Base-by-base conservation (phyloP, 2,888 invertebrate species). In the Drosophila mimica region DNA sequence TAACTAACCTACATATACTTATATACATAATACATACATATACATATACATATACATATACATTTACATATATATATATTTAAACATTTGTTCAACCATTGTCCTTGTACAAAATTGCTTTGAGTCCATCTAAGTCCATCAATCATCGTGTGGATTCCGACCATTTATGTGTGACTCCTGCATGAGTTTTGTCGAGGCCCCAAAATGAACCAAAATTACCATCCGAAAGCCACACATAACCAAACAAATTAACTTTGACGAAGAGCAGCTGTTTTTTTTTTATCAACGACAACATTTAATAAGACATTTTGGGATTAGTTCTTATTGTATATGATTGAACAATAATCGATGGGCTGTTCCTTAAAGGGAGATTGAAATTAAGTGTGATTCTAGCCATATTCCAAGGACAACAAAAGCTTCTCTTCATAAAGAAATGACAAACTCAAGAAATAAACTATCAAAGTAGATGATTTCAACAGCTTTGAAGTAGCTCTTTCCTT, bases 81-180 rank as follows among this genome's bases (percentile, higher is more conserved):
- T 25, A 28, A 62, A 61, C 62, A 70, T 68, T 54, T 58, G 59
- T 70, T 70, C 61, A 70, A 72, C 58, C 81, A 80, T 68, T 60
- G 33, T 69, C 63, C 82, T 70, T 87, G 76, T 76, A 74, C 20
- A 66, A 64, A 66, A 74, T 70, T 66, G 74, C 78, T 72, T 82
- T 62, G 72, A 85, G 71, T 63, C 69, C 74, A 85, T 86, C 59
- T 62, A 69, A 60, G 33, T 53, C 30, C 73, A 53, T 69, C 62
- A 70, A 20, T 61, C 80, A 72, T 65, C 65, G 64, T 60, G 57
- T 52, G 64, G 65, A 76, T 52, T 43, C n/a, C 53, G 49, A 52
- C 20, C 61, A 60, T 61, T 52, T 52, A 48, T 61, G 63, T 78
- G 78, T 67, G 74, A 38, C 36, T 48, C 63, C 69, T 65, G 76